Percentiles rank a stretch among this genome's conserved stretches.
These are phyloP conservation scores for Atopsyche davidsoni DNA, from an alignment of 1,140 invertebrate species.

Conservation along the genomic window DNA sequence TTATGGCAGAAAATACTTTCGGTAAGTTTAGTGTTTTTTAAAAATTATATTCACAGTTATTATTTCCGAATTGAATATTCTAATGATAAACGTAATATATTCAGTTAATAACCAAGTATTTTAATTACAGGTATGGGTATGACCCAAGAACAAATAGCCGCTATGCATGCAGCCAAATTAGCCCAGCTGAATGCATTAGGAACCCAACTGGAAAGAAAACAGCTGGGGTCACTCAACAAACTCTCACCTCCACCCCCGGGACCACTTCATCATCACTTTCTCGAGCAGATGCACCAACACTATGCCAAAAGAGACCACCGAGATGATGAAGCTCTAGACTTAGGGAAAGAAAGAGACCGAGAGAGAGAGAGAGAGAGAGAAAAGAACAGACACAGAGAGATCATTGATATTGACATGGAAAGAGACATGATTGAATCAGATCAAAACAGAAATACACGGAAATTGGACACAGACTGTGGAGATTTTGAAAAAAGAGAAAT, in stretches of 20 bases:
- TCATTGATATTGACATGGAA: slow-evolving; percentile 36
- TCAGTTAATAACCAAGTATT: not conserved
- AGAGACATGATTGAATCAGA: slow-evolving; percentile 33
- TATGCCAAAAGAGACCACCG: slow-evolving; percentile 40
- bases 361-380: slow-evolving; percentile 41
- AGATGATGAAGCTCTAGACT: slow-evolving; percentile 41
- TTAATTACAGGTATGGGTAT: slow-evolving; percentile 43
- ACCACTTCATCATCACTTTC: slow-evolving; percentile 51
- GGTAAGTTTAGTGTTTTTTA: slow-evolving; percentile 37
- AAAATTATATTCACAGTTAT: not conserved
- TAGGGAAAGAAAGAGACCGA: slow-evolving; percentile 43
- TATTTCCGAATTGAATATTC: not conserved
- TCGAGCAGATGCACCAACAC: slow-evolving; percentile 56
- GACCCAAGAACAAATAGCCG: slow-evolving; percentile 50
- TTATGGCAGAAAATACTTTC: slow-evolving; percentile 74
- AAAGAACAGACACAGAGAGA: slow-evolving; percentile 39
- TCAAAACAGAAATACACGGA: slow-evolving; percentile 29
- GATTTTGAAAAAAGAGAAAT: slow-evolving; percentile 27
- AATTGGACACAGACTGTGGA: slow-evolving; percentile 19
- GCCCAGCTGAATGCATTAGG: slow-evolving; percentile 64
- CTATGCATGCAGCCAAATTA: slow-evolving; percentile 61
- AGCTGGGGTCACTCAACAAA: slow-evolving; percentile 42
- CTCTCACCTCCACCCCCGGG: slow-evolving; percentile 43
- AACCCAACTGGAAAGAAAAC: slow-evolving; percentile 52
- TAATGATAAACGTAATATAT: not conserved